Conservation (phyloP, 2,797 vertebrate species). For the Microctenopoma lineatum region DNA sequence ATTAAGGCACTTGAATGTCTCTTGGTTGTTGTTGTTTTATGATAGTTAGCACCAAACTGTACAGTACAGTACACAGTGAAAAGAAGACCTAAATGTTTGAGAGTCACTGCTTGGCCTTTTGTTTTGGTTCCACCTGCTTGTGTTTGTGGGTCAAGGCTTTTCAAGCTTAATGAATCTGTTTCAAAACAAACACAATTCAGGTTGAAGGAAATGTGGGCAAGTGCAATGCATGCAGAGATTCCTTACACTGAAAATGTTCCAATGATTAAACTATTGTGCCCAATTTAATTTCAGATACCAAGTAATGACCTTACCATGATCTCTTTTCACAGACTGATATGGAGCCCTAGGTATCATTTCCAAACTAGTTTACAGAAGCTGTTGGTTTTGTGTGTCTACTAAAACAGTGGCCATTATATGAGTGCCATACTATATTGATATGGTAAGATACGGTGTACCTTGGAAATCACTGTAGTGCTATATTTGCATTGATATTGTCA, state of each 20-base stretch:
- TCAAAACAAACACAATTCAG: conserved; percentile 74
- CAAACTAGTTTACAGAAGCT: conserved; percentile 85
- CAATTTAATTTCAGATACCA: conserved; percentile 76
- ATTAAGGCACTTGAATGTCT: conserved; percentile 84
- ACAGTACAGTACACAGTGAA: conserved; percentile 81
- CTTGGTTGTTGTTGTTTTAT: conserved; percentile 81
- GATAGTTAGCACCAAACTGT: conserved; percentile 85
- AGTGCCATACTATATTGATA: conserved; percentile 90
- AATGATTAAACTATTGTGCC: conserved; percentile 75
- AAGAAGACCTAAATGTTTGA: conserved; percentile 76
- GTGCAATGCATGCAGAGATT: conserved; percentile 88
- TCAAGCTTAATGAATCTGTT: conserved; percentile 56
- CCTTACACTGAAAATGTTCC: conserved; percentile 75
- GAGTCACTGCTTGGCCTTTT: conserved; percentile 79
- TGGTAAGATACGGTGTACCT: conserved; percentile 89
- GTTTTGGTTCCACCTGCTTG: conserved; percentile 61
- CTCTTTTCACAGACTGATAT: conserved; percentile 78
- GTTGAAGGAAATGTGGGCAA: conserved; percentile 78
- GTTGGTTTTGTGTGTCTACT: conserved; percentile 88
- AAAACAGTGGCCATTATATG: conserved; percentile 88
- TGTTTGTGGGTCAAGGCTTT: conserved; percentile 58
- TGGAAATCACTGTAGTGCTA: conserved; percentile 90
- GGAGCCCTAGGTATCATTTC: conserved; percentile 77
- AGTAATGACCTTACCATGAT: conserved; percentile 78
- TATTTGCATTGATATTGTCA: conserved; percentile 91